Percentiles rank a stretch among this genome's conserved stretches.
These are phyloP conservation scores for Pseudochromis fuscus DNA, from an alignment of 2,797 vertebrate species.

Conservation along the genomic window DNA sequence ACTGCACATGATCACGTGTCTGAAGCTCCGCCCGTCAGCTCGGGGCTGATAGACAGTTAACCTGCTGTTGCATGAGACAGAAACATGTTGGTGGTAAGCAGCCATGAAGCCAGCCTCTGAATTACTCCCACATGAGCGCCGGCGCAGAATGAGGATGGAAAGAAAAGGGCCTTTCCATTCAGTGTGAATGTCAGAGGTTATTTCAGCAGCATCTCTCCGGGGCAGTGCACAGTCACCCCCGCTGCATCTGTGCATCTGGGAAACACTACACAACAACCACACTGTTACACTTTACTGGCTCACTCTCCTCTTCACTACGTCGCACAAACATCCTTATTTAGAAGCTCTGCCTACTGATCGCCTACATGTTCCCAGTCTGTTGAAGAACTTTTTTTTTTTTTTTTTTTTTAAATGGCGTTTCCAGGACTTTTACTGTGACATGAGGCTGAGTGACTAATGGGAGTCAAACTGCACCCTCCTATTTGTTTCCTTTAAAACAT, in stretches of 20 bases:
- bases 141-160: slow-evolving; percentile 8
- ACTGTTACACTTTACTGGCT: background rate
- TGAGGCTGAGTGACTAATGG: too few species aligned
- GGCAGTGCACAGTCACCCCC: slow-evolving; percentile 1
- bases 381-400: too few species aligned
- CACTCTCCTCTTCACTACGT: background rate
- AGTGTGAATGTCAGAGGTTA: slow-evolving; percentile 49
- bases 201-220: slow-evolving; percentile 28
- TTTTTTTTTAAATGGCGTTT: too few species aligned
- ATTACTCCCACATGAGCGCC: slow-evolving; percentile 27
- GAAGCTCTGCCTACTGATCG: too few species aligned
- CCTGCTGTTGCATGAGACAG: slow-evolving; percentile 3
- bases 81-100: slow-evolving; percentile 26
- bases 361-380: too few species aligned
- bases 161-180: slow-evolving; percentile 21
- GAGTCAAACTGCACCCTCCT: too few species aligned
- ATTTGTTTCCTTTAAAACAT: too few species aligned
- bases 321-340: background rate
- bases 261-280: background rate
- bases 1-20: background rate
- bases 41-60: slow-evolving; percentile 1
- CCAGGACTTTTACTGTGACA: too few species aligned
- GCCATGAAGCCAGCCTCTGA: slow-evolving; percentile 21
- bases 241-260: background rate
- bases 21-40: background rate